Evolutionary conservation across 2,113 vertebrate genomes (phyloP), one percentile per base, ranked within the genome.

Genomic region (Myiagra hebetior): DNA sequence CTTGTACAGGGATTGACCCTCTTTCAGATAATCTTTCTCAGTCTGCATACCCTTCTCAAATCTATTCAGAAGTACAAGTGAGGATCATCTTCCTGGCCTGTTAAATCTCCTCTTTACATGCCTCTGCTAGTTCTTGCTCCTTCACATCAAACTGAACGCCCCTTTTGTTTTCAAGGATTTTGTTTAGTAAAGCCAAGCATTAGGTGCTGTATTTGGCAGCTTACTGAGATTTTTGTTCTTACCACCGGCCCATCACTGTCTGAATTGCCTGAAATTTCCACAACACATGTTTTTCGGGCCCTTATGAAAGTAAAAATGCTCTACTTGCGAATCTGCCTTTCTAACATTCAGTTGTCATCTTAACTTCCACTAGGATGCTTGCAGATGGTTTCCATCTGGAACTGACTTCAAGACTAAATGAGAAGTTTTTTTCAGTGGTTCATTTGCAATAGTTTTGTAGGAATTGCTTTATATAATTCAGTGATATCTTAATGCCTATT

Each of bases 201-300:
- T 91, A 76, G 23, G 12, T 0, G 0, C 35, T 86, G 68, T 69
- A 41, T 93, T 88, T 80, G 77, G 63, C 21, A 80, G 44, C 33
- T 93, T 83, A 70, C 35, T 81, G 75, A 84, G 55, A 20, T 50
- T 93, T 94, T 82, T 83, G 22, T 89, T 93, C 62, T 60, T 94
- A 33, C 14, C 30, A 33, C 27, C 0, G 0, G 37, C 42, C 52
- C 21, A 42, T 53, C 35, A 10, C 41, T 74, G 3, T 63, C 56
- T 77, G 52, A 77, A 62, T 81, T 81, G 78, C n/a, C 47, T 73
- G 35, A 83, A 60, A 47, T 77, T 70, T 80, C 56, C 15, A 1
- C 75, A 55, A 41, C 55, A 62, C 1, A 0, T 35, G 8, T 41
- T 87, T 84, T 92, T 69, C 12, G 41, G 35, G 74, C 75, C 33